A percentile compares a stretch with the other conserved stretches of the same genome.
These are phyloP conservation scores for Dasyprocta punctata DNA, from an alignment of 2,113 vertebrate genomes.

Conservation along the genomic window DNA sequence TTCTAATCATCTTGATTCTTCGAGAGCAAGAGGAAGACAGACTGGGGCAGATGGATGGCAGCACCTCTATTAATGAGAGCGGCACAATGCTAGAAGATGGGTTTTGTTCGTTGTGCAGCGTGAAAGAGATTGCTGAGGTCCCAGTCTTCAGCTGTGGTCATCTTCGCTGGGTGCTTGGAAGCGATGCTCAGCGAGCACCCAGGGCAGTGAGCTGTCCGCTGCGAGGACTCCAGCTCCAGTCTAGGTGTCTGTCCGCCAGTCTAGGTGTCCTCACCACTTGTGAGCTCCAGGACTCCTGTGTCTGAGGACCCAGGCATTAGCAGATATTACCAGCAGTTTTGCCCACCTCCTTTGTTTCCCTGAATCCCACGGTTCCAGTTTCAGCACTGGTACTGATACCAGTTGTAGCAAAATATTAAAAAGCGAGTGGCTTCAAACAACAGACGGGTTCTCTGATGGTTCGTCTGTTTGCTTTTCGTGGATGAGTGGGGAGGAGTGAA, in stretches of 20 bases:
- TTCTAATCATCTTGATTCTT: neutral
- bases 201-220: neutral
- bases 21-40: neutral
- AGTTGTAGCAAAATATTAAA: neutral
- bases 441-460: neutral
- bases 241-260: no score
- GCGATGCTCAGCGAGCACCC: neutral
- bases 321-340: neutral
- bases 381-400: neutral
- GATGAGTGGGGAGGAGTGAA: neutral
- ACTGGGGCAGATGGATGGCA: neutral
- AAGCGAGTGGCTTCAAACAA: neutral
- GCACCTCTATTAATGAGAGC: neutral
- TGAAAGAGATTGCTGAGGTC: neutral
- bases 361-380: no score
- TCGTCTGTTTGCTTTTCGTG: neutral
- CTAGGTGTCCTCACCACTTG: neutral
- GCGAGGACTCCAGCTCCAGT: neutral
- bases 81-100: neutral
- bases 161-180: neutral
- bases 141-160: neutral
- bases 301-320: no score
- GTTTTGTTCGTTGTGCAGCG: neutral
- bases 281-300: neutral
- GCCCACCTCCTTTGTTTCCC: neutral